phyloP scores from a whole-genome alignment of 2,797 vertebrate species.

The Natrix natrix region DNA sequence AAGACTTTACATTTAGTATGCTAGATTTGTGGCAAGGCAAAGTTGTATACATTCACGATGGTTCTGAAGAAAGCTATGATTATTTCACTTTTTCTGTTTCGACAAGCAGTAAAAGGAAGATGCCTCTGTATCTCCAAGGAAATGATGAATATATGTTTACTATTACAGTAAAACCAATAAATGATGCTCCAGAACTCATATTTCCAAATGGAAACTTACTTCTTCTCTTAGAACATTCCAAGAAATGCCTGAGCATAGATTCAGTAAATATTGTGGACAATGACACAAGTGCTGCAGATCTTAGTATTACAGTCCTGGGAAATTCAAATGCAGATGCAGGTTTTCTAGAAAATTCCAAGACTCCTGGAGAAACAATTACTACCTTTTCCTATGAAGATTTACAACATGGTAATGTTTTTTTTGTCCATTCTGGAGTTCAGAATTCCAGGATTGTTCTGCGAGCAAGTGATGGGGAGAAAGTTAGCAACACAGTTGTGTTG shows the following conservation, averaged over 20 bases:
- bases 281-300: conserved; percentile 74
- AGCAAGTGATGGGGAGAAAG: conserved; percentile 86
- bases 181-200: conserved; percentile 84
- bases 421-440: conserved; percentile 79
- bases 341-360: conserved; percentile 80
- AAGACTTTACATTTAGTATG: conserved; percentile 82
- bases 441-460: conserved; percentile 88
- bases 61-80: conserved; percentile 83
- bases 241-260: conserved; percentile 78
- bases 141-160: conserved; percentile 76
- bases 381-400: conserved; percentile 80
- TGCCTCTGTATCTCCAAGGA: conserved; percentile 76
- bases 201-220: conserved; percentile 87
- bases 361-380: conserved; percentile 74
- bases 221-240: conserved; percentile 83
- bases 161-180: conserved; percentile 82
- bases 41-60: conserved; percentile 85
- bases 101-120: conserved; percentile 76
- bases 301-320: conserved; percentile 84
- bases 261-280: conserved; percentile 80
- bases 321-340: conserved; percentile 84
- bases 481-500: conserved; percentile 88
- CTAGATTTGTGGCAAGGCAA: conserved; percentile 83
- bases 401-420: conserved; percentile 77
- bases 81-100: conserved; percentile 84